Conservation (phyloP, 1,140 invertebrate species). For the Cotesia glomerata region DNA sequence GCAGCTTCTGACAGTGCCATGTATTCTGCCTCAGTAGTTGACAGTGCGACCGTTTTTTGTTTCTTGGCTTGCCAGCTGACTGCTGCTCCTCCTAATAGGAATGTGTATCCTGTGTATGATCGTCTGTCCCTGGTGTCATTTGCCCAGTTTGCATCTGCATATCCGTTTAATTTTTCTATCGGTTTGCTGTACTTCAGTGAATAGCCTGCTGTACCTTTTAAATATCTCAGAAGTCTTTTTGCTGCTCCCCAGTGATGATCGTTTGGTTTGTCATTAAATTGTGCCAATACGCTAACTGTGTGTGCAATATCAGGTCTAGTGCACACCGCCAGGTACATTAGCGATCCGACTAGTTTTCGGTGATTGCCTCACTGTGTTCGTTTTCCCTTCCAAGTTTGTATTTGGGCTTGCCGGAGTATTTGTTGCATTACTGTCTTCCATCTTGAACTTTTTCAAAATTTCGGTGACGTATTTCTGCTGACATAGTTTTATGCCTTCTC, state of each 20-base stretch:
- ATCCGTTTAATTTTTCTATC: neutral
- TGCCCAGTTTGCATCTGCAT: slow-evolving; percentile 8
- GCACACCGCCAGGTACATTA: slow-evolving; percentile 44
- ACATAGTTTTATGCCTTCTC: slow-evolving; percentile 6
- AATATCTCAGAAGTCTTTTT: slow-evolving; percentile 38
- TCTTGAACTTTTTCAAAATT: slow-evolving; percentile 19
- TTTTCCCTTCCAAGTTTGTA: neutral
- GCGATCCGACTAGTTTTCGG: slow-evolving; percentile 34
- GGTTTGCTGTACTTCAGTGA: neutral
- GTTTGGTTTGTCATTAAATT: slow-evolving; percentile 37
- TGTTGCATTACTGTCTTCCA: slow-evolving; percentile 15
- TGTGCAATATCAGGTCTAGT: slow-evolving; percentile 42
- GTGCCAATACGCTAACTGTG: slow-evolving; percentile 38
- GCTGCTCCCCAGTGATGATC: slow-evolving; percentile 32
- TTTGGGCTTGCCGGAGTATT: slow-evolving; percentile 1
- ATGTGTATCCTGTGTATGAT: slow-evolving; percentile 14
- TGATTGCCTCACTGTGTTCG: neutral
- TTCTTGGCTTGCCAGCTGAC: slow-evolving; percentile 3
- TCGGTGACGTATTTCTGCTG: slow-evolving; percentile 17
- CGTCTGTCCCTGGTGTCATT: neutral
- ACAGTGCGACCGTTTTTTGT: neutral
- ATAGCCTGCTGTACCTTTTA: neutral
- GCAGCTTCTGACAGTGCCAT: slow-evolving; percentile 5
- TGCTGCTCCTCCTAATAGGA: neutral
- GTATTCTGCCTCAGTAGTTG: slow-evolving; percentile 2